phyloP scores from a whole-genome alignment of 2,888 invertebrate species.

The Pteria penguin region DNA sequence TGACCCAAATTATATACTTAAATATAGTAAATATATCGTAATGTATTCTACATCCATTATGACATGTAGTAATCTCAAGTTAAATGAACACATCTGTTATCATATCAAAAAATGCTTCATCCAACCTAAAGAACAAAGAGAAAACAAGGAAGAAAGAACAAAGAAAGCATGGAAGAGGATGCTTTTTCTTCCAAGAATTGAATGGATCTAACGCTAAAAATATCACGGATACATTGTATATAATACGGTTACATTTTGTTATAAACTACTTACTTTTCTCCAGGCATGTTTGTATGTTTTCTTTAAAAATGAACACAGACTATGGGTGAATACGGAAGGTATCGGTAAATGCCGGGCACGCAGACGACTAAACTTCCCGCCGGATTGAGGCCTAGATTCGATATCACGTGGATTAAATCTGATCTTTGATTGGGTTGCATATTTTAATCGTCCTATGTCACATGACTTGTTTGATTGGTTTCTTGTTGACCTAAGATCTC shows the following conservation, averaged over 20 bases:
- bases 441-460: constrained; percentile 8
- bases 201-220: constrained; percentile 18
- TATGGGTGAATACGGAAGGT: too few relatives aligned
- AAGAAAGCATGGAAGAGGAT: constrained; percentile 5
- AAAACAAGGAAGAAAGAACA: constrained; percentile 18
- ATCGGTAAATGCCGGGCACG: constrained; percentile 41
- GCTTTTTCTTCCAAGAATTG: constrained; percentile 13
- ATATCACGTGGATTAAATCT: constrained; percentile 41
- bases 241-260: too few relatives aligned
- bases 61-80: too few relatives aligned
- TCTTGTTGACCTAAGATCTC: constrained; percentile 12
- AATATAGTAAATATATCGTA: too few relatives aligned
- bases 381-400: constrained; percentile 40
- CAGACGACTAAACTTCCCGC: constrained; percentile 74
- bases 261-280: constrained; percentile 71
- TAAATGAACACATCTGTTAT: too few relatives aligned
- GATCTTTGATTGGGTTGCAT: constrained; percentile 36
- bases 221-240: too few relatives aligned
- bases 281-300: constrained; percentile 65
- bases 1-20: not conserved
- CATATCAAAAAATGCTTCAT: too few relatives aligned
- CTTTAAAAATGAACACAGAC: too few relatives aligned
- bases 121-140: constrained; percentile 7
- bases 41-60: too few relatives aligned
- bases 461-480: not conserved